Evolutionary conservation across 2,797 vertebrate genomes (phyloP), one percentile per base, ranked within the genome.

Genomic region (Allobates femoralis): DNA sequence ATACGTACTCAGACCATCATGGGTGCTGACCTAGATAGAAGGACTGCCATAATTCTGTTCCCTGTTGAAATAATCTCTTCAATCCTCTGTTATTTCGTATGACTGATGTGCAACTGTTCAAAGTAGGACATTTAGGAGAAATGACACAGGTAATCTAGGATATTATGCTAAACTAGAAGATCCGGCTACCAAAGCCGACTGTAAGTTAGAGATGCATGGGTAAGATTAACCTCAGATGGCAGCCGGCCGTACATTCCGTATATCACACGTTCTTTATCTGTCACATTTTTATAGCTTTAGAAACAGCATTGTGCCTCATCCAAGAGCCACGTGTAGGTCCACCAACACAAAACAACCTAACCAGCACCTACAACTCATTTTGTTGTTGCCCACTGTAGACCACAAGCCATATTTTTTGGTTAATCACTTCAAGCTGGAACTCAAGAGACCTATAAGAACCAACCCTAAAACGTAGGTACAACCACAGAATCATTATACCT

Each of bases 81-180:
- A 79, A 62, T 60, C 77, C 32, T 62, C 21, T 60, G 23, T 41
- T 62, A 79, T 79, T 79, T 79, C 37, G 34, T 79, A 81, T 41
- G 23, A 81, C 60, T 50, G n/a, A 30, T 37, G 34, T 50, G 37
- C 34, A 80, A 64, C 60, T 50, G n/a, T 80, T 66, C 26, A 66
- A 50, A 64, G 55, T 26, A 81, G 79, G 58, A 30, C 26, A 66
- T 81, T 81, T 66, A 62, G 56, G 37, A 32, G 18, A 60, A 79
- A 41, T 37, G 55, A 60, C 56, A 60, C 56, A 79, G 55, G 56
- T 79, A 79, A 79, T 79, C 55, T 60, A 79, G 32, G 77, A 79
- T 79, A 60, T 62, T 79, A 41, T 60, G 32, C 55, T 60, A 79
- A 79, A 53, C 76, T 78, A 56, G 12, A 8, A 78, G 77, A 79